Evolutionary conservation across 2,113 vertebrate genomes (phyloP).

Genomic region (Cricetomys ansorgei): DNA sequence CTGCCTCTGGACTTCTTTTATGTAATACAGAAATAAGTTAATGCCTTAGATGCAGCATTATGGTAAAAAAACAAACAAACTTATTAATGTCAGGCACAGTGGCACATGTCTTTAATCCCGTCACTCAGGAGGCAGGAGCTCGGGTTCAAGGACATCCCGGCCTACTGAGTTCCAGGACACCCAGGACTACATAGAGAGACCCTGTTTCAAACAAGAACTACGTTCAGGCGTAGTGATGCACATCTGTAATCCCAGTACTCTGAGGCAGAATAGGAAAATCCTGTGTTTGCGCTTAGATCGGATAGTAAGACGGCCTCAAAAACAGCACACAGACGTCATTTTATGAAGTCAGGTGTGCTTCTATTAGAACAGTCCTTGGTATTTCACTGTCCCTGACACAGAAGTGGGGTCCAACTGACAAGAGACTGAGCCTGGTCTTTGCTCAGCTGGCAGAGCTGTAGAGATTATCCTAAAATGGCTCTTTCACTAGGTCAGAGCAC

Average conservation of each 20-base stretch:
- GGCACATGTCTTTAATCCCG: not conserved
- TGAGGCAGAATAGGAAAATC: not conserved
- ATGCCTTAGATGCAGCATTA: not conserved
- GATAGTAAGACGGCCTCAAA: not conserved
- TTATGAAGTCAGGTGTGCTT: not conserved
- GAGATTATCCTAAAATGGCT: not conserved
- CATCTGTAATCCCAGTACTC: not conserved
- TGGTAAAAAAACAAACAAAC: no score
- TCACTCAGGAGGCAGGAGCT: not conserved
- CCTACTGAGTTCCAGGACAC: not conserved
- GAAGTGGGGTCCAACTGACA: not conserved
- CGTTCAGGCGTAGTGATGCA: not conserved
- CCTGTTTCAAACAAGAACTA: not conserved
- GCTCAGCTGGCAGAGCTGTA: not conserved
- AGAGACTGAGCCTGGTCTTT: not conserved
- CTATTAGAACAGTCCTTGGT: not conserved
- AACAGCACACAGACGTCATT: not conserved
- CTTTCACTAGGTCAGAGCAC: not conserved
- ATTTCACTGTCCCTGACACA: not conserved
- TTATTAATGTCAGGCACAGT: not conserved
- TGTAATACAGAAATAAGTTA: not conserved
- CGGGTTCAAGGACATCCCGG: not conserved
- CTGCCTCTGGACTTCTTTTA: constrained; percentile 4
- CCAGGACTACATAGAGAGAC: not conserved
- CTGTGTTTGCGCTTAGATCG: not conserved